Evolutionary conservation across 2,888 invertebrate genomes (phyloP).

Genomic region (Hemicrepidius hirtus): DNA sequence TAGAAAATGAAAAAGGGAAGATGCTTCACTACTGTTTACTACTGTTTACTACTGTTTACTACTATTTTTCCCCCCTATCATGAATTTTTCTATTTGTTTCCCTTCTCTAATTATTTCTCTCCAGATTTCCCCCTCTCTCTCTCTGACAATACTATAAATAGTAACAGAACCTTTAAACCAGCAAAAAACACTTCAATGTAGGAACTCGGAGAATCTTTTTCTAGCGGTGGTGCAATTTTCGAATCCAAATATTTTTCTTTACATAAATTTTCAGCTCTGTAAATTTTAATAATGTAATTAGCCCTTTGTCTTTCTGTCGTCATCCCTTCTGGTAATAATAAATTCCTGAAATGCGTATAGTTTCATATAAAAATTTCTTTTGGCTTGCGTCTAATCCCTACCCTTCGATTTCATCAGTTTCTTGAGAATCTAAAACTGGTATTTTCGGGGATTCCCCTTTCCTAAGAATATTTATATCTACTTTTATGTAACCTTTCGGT

Average conservation of each 20-base stretch:
- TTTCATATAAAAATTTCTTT: not conserved
- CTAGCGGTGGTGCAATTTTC: not conserved
- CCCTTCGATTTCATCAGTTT: conserved; percentile 84
- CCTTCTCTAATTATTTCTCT: no score
- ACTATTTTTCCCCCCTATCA: no score
- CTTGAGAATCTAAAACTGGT: conserved; percentile 72
- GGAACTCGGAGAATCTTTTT: conserved; percentile 66
- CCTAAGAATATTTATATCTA: conserved; percentile 84
- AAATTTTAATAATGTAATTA: conserved; percentile 76
- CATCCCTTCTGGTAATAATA: conserved; percentile 78
- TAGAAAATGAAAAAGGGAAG: no score
- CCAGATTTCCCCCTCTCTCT: no score
- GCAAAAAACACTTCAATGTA: conserved; percentile 79
- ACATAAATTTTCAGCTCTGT: conserved; percentile 71
- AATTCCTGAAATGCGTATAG: conserved; percentile 75
- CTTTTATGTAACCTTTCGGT: conserved; percentile 85
- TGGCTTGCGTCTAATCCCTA: conserved; percentile 65
- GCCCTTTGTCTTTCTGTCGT: conserved; percentile 72
- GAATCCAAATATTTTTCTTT: conserved; percentile 46
- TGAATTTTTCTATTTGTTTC: no score
- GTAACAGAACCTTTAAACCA: conserved; percentile 74
- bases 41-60: no score
- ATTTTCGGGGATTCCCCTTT: conserved; percentile 80
- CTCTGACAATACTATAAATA: no score
- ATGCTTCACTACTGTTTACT: no score